Conservation (phyloP, 2,888 invertebrate species). For the Catocala nupta region DNA sequence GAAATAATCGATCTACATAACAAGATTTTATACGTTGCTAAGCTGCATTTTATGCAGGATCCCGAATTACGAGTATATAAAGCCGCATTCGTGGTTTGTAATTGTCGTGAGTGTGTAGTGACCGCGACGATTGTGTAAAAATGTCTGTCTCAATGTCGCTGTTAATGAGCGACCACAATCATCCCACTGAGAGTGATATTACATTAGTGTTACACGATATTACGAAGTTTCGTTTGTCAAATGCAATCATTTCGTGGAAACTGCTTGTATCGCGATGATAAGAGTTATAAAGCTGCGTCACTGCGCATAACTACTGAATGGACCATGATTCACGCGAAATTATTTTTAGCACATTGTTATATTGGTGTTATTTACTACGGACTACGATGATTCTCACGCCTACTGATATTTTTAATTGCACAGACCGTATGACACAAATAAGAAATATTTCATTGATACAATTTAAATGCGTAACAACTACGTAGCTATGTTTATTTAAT, state of each 20-base stretch:
- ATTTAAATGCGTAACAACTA: constrained; percentile 8
- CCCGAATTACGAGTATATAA: too few relatives aligned
- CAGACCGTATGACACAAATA: constrained; percentile 35
- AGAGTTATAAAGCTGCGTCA: constrained; percentile 71
- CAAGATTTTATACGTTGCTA: too few relatives aligned
- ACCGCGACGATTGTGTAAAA: background rate
- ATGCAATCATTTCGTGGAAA: constrained; percentile 60
- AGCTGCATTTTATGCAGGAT: too few relatives aligned
- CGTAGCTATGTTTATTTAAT: constrained; percentile 4
- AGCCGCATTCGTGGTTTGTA: too few relatives aligned
- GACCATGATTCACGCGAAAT: constrained; percentile 74
- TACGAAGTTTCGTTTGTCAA: constrained; percentile 27
- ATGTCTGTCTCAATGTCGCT: background rate
- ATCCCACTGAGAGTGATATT: constrained; percentile 21
- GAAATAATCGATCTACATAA: too few relatives aligned
- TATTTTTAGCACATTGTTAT: constrained; percentile 75
- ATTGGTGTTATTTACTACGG: constrained; percentile 77
- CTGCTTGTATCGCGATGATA: constrained; percentile 62
- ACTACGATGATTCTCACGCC: constrained; percentile 70
- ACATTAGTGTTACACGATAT: constrained; percentile 17
- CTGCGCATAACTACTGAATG: constrained; percentile 68
- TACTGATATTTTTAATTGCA: constrained; percentile 59
- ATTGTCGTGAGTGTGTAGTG: too few relatives aligned
- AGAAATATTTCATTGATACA: constrained; percentile 35
- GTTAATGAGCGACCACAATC: background rate